Percentiles rank a stretch among this genome's conserved stretches.
Evolutionary conservation across 2,113 vertebrate genomes (phyloP).

Genomic region (Nibea albiflora): DNA sequence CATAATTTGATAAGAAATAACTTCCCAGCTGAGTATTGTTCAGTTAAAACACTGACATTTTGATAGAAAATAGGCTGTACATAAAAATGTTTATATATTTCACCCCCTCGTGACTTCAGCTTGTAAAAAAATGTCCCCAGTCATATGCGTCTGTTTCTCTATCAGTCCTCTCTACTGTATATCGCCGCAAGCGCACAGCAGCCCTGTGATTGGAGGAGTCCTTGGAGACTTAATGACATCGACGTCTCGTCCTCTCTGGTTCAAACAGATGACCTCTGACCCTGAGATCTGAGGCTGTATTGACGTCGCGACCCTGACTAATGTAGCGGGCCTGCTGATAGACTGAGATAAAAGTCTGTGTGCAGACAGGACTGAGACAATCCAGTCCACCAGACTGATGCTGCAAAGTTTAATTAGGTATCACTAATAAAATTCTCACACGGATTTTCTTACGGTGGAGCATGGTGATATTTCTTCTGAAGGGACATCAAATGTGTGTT

Average conservation of each 20-base stretch:
- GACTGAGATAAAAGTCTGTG: conserved; percentile 46
- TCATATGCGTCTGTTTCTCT: not conserved
- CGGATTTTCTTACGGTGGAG: not conserved
- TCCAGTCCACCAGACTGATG: not conserved
- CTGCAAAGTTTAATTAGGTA: not conserved
- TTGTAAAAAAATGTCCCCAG: not conserved
- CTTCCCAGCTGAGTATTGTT: not conserved
- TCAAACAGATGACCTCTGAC: conserved; percentile 61
- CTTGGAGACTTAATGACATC: conserved; percentile 43
- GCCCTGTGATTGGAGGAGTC: conserved; percentile 24
- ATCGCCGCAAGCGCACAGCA: not conserved
- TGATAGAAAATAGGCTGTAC: not conserved
- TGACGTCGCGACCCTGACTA: conserved; percentile 40
- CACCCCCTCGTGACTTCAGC: not conserved
- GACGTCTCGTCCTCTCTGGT: conserved; percentile 30
- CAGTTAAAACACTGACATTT: not conserved
- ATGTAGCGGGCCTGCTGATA: conserved; percentile 50
- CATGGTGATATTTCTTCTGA: not conserved
- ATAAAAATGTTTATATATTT: not conserved
- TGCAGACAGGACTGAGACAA: conserved; percentile 8
- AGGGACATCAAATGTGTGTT: too few relatives aligned
- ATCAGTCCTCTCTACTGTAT: not conserved
- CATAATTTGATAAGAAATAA: not conserved
- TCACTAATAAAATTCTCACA: not conserved
- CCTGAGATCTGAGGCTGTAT: conserved; percentile 44